These are phyloP conservation scores for Galerucella nymphaeae DNA, from an alignment of 2,888 invertebrate genomes.

Conservation along the genomic window DNA sequence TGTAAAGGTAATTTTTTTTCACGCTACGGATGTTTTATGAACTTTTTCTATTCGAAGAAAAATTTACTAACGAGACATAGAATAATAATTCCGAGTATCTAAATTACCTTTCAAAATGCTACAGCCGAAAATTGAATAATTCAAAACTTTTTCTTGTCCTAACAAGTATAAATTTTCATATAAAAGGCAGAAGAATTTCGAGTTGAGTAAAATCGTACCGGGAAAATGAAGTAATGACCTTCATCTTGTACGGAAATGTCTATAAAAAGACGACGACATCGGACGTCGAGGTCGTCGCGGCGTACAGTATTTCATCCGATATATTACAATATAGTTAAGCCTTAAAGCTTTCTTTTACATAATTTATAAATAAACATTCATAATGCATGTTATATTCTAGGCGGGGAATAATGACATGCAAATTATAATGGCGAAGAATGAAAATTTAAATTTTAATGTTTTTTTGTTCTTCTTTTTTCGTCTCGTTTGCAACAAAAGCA, in stretches of 20 bases:
- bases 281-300: conserved; percentile 50
- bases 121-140: conserved; percentile 30
- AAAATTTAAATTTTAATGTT: conserved; percentile 62
- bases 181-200: conserved; percentile 46
- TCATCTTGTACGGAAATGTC: conserved; percentile 52
- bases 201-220: conserved; percentile 54
- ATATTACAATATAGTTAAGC: conserved; percentile 62
- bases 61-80: conserved; percentile 23
- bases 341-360: conserved; percentile 63
- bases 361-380: conserved; percentile 67
- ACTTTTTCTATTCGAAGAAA: conserved; percentile 15
- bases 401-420: conserved; percentile 61
- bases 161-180: conserved; percentile 34
- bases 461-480: conserved; percentile 47
- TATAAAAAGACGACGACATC: conserved; percentile 51
- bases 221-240: conserved; percentile 53
- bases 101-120: conserved; percentile 24
- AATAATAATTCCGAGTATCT: conserved; percentile 19
- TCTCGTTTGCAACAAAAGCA: conserved; percentile 52
- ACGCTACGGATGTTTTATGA: background rate
- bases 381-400: conserved; percentile 64
- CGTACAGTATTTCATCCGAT: conserved; percentile 58
- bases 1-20: background rate
- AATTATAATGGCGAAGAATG: conserved; percentile 61
- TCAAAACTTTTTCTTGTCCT: conserved; percentile 23